phyloP scores from a whole-genome alignment of 2,888 invertebrate species.

The Lottia gigantea region DNA sequence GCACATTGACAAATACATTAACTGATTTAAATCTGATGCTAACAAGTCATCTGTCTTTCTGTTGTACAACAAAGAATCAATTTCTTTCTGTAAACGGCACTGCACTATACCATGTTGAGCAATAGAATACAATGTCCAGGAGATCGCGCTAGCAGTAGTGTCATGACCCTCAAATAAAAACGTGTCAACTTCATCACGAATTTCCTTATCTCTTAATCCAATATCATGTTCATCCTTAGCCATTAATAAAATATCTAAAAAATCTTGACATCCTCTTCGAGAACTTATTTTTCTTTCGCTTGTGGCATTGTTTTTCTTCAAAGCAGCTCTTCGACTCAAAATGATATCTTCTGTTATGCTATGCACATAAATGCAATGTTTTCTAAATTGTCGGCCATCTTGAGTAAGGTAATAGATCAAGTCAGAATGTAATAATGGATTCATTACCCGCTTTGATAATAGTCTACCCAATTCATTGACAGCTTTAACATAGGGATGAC shows the following conservation, averaged over 20 bases:
- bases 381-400: slow-evolving; percentile 38
- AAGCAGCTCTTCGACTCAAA: slow-evolving; percentile 35
- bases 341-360: slow-evolving; percentile 47
- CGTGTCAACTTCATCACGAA: not conserved
- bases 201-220: not conserved
- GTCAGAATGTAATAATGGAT: slow-evolving; percentile 33
- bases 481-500: slow-evolving; percentile 18
- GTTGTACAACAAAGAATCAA: slow-evolving; percentile 39
- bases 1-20: slow-evolving; percentile 48
- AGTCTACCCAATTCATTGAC: slow-evolving; percentile 23
- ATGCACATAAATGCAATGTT: slow-evolving; percentile 47
- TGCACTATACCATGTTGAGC: slow-evolving; percentile 43
- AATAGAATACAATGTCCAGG: slow-evolving; percentile 46
- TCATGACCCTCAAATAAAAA: slow-evolving; percentile 52
- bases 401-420: slow-evolving; percentile 40
- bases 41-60: slow-evolving; percentile 36
- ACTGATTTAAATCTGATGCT: slow-evolving; percentile 35
- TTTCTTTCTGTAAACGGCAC: slow-evolving; percentile 37
- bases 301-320: slow-evolving; percentile 29
- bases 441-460: slow-evolving; percentile 38
- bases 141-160: slow-evolving; percentile 48
- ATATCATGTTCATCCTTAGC: not conserved
- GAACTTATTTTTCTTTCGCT: not conserved
- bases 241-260: slow-evolving; percentile 1
- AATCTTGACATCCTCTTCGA: not conserved